Conservation (phyloP, 2,797 vertebrate genomes). For the Etheostoma perlongum region DNA sequence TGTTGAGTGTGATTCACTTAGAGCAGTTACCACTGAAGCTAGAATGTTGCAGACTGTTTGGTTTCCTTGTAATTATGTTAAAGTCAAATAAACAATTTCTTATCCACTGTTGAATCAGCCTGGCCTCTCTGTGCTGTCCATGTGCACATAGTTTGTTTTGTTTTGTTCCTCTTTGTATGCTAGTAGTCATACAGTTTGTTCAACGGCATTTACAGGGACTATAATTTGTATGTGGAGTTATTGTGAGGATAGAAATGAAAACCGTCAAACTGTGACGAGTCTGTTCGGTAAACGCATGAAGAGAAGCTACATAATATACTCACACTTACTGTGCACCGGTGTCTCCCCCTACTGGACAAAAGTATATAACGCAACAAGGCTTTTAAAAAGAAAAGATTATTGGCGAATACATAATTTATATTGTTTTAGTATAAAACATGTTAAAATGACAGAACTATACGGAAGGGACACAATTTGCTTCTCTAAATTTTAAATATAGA, state of each 20-base stretch:
- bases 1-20: slow-evolving; percentile 82
- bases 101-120: slow-evolving; percentile 73
- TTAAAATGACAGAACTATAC: too few relatives aligned
- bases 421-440: too few relatives aligned
- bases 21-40: slow-evolving; percentile 73
- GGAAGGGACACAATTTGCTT: background rate
- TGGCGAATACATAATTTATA: too few relatives aligned
- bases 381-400: background rate
- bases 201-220: background rate
- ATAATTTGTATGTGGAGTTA: background rate
- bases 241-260: background rate
- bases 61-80: slow-evolving; percentile 82
- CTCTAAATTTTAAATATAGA: background rate
- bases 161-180: background rate
- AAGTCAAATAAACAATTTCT: slow-evolving; percentile 83
- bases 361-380: background rate
- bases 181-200: background rate
- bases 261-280: background rate
- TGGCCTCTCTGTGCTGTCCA: slow-evolving; percentile 59
- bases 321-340: background rate
- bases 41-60: slow-evolving; percentile 79
- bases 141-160: background rate
- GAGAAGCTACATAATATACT: background rate
- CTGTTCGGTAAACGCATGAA: background rate
- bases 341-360: slow-evolving; percentile 36